Conservation (phyloP, 2,113 vertebrate genomes). For the Eidolon helvum region DNA sequence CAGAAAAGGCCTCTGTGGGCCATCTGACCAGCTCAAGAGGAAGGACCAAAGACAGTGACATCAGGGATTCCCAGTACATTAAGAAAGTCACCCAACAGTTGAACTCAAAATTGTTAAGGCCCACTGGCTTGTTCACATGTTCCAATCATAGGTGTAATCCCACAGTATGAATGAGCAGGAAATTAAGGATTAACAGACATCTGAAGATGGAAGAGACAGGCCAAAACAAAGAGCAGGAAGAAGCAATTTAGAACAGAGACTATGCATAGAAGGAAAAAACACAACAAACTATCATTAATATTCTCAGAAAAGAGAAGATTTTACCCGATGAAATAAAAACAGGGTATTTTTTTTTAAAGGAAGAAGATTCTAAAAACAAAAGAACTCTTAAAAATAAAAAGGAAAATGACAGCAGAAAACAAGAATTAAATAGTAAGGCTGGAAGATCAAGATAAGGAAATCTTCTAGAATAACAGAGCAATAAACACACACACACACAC, state of each 20-base stretch:
- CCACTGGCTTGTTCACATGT: not conserved
- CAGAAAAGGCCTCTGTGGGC: not conserved
- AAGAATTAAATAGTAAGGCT: not conserved
- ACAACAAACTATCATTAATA: not conserved
- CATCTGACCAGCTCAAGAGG: not conserved
- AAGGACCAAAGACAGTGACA: not conserved
- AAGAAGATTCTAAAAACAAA: not conserved
- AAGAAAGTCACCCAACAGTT: not conserved
- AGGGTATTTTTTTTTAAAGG: not conserved
- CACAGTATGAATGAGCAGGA: not conserved
- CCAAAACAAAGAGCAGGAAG: not conserved
- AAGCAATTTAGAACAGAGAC: not conserved
- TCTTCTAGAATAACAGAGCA: not conserved
- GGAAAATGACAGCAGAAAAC: not conserved
- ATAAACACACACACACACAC: rapidly evolving
- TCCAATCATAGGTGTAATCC: not conserved
- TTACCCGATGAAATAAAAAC: not conserved
- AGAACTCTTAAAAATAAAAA: not conserved
- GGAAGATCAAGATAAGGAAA: not conserved
- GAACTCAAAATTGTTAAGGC: not conserved
- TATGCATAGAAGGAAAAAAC: not conserved
- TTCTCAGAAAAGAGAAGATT: not conserved
- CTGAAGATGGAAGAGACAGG: not conserved
- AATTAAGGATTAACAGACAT: not conserved
- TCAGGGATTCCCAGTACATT: not conserved